A percentile compares a stretch with the other conserved stretches of the same genome.
Conservation (phyloP, 2,797 vertebrate genomes). For the Tenualosa thibaudeaui region DNA sequence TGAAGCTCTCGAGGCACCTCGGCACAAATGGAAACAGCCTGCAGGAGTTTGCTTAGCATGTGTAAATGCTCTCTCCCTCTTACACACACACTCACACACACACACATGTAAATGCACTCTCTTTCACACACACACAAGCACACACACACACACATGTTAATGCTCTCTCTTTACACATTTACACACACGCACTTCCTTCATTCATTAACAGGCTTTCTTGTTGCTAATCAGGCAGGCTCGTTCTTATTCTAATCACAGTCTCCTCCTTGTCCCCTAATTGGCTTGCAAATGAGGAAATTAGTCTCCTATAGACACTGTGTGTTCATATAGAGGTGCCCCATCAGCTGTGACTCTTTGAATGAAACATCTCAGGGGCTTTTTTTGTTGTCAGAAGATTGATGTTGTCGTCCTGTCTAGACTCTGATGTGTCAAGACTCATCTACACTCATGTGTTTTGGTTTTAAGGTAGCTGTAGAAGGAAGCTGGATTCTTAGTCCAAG, state of each 20-base stretch:
- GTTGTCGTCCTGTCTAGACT: not conserved
- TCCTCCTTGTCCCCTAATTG: constrained; percentile 34
- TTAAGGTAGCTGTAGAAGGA: too few relatives aligned
- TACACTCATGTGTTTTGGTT: too few relatives aligned
- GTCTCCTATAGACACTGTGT: not conserved
- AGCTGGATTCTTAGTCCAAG: too few relatives aligned
- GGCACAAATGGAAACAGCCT: not conserved
- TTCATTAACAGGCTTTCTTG: constrained; percentile 14
- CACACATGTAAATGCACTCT: not conserved
- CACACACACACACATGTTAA: not conserved
- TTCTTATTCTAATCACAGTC: constrained; percentile 33
- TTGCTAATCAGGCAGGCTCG: constrained; percentile 23
- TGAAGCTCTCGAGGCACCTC: not conserved
- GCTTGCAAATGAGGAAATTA: constrained; percentile 30
- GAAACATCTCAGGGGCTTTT: not conserved
- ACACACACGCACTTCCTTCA: not conserved
- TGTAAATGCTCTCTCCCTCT: not conserved
- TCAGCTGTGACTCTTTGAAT: not conserved
- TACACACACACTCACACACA: not conserved
- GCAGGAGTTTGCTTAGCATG: constrained; percentile 8
- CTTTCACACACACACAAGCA: not conserved
- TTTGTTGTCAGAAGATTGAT: not conserved
- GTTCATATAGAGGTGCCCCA: not conserved
- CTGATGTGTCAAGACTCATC: too few relatives aligned
- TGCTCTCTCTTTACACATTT: too few relatives aligned